Evolutionary conservation across 2,797 vertebrate species (phyloP).

Genomic region (Echiichthys vipera): DNA sequence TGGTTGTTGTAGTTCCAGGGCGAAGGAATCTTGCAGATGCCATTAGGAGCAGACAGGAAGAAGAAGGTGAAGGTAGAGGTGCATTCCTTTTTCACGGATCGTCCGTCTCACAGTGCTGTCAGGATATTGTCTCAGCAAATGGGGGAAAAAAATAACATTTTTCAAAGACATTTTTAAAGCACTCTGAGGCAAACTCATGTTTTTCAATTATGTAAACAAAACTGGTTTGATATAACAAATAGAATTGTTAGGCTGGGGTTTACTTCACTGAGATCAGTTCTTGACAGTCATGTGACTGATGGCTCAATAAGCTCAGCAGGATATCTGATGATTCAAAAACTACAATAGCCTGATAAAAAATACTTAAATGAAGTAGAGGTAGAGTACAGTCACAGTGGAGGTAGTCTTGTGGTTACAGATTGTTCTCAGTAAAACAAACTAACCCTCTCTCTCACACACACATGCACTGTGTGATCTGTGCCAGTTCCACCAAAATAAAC

Average conservation of each 20-base stretch:
- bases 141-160: no score
- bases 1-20: no score
- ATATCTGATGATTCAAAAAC: neutral
- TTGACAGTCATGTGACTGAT: no score
- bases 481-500: constrained; percentile 30
- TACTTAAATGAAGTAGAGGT: no score
- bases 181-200: neutral
- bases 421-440: constrained; percentile 23
- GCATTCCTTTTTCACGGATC: no score
- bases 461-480: constrained; percentile 18
- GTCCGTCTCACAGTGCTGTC: no score
- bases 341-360: neutral
- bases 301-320: no score
- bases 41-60: no score
- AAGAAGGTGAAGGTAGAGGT: no score
- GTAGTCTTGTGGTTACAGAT: constrained; percentile 13
- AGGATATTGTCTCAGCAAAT: no score
- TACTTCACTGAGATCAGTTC: neutral
- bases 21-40: no score
- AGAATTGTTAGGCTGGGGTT: neutral
- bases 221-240: neutral
- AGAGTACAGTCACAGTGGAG: constrained; percentile 1
- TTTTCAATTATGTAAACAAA: neutral
- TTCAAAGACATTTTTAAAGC: no score
- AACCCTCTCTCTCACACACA: constrained; percentile 14